Evolutionary conservation across 2,888 invertebrate species (phyloP).

Genomic region (Brachyptera putata): DNA sequence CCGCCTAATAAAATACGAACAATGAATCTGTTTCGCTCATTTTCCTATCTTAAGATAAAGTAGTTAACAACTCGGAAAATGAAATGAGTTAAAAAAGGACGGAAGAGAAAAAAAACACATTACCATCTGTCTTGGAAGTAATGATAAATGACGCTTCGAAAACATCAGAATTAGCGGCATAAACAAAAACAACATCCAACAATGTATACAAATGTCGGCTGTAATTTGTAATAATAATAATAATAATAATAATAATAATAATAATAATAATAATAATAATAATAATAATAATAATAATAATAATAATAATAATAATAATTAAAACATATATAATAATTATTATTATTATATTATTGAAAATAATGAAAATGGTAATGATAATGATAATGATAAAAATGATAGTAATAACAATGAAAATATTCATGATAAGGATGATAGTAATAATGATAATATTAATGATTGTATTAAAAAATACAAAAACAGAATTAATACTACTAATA

Average conservation of each 20-base stretch:
- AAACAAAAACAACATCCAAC: conserved; percentile 4
- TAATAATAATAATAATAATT: too few species aligned
- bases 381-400: too few species aligned
- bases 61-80: background rate
- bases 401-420: too few species aligned
- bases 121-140: conserved; percentile 6
- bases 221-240: too few species aligned
- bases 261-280: background rate
- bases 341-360: too few species aligned
- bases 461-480: too few species aligned
- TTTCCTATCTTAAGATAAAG: too few species aligned
- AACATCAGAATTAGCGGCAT: conserved; percentile 9
- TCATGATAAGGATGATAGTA: too few species aligned
- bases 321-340: too few species aligned
- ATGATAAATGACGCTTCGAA: conserved; percentile 7
- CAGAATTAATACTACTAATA: too few species aligned
- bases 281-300: background rate
- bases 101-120: background rate
- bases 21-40: background rate
- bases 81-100: background rate
- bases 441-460: too few species aligned
- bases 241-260: background rate
- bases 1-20: background rate
- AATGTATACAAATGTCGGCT: background rate
- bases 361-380: too few species aligned